Evolutionary conservation across 2,888 invertebrate genomes (phyloP).

Genomic region (Nycteola revayana): DNA sequence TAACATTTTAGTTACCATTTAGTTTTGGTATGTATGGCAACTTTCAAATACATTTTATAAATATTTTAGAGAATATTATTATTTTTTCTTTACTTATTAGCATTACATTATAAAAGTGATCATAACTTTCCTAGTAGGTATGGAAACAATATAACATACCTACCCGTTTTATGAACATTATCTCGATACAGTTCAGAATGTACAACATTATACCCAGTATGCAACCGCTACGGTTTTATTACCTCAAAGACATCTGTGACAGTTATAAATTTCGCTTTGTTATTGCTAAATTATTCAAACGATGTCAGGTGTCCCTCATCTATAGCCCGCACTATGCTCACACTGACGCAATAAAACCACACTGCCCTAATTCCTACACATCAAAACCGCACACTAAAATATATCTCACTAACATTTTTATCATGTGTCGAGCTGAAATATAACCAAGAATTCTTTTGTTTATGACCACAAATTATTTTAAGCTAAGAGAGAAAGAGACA

Average conservation of each 20-base stretch:
- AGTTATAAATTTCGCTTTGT: constrained; percentile 60
- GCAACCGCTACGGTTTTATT: constrained; percentile 43
- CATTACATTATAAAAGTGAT: too few species aligned
- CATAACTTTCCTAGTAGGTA: too few species aligned
- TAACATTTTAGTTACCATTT: too few species aligned
- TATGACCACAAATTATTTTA: constrained; percentile 46
- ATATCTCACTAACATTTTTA: constrained; percentile 36
- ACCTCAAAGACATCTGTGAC: constrained; percentile 56
- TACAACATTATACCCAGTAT: too few species aligned
- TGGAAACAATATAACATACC: too few species aligned
- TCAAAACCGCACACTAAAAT: constrained; percentile 41
- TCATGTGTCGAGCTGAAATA: constrained; percentile 40
- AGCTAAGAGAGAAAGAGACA: constrained; percentile 49
- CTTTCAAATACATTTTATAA: too few species aligned
- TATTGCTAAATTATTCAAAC: constrained; percentile 73
- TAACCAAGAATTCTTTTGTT: constrained; percentile 43
- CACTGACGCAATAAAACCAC: constrained; percentile 39
- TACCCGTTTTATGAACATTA: too few species aligned
- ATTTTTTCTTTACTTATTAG: too few species aligned
- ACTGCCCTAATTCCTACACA: constrained; percentile 37
- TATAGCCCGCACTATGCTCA: constrained; percentile 49
- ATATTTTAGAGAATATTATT: too few species aligned
- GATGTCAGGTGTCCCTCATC: constrained; percentile 67
- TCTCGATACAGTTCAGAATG: too few species aligned
- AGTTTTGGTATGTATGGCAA: too few species aligned